Evolutionary conservation across 2,797 vertebrate genomes (phyloP).

Genomic region (Peromyscus aztecus): DNA sequence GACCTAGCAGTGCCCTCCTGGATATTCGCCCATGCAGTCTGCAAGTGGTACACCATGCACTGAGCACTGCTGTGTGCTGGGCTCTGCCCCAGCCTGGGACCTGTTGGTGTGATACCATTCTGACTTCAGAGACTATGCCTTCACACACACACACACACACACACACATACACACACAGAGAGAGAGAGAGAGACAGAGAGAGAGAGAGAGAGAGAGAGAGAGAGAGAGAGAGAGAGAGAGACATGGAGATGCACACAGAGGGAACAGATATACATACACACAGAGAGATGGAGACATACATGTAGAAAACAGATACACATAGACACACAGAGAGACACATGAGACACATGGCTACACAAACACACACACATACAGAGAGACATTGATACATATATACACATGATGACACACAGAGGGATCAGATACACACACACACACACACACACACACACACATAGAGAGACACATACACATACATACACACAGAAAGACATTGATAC

Average conservation of each 20-base stretch:
- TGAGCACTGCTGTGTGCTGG: not conserved
- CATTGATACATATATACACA: not conserved
- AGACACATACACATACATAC: not conserved
- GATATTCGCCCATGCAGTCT: too few species aligned
- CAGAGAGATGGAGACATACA: not conserved
- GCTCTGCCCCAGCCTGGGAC: not conserved
- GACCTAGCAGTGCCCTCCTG: not conserved
- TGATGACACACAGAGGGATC: not conserved
- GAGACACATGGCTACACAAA: not conserved
- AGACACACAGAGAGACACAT: not conserved
- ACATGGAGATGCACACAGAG: not conserved
- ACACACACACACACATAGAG: not conserved
- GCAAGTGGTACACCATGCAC: not conserved
- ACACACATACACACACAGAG: not conserved
- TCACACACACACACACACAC: not conserved
- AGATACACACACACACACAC: not conserved
- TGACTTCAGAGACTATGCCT: not conserved
- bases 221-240: too few species aligned
- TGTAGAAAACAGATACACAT: not conserved
- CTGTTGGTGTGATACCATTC: not conserved
- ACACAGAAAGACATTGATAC: not conserved
- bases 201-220: too few species aligned
- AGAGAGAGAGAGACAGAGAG: too few species aligned
- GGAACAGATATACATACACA: not conserved
- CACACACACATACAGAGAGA: not conserved